Conservation (phyloP, 1,140 invertebrate species). For the Drosophila navojoa region DNA sequence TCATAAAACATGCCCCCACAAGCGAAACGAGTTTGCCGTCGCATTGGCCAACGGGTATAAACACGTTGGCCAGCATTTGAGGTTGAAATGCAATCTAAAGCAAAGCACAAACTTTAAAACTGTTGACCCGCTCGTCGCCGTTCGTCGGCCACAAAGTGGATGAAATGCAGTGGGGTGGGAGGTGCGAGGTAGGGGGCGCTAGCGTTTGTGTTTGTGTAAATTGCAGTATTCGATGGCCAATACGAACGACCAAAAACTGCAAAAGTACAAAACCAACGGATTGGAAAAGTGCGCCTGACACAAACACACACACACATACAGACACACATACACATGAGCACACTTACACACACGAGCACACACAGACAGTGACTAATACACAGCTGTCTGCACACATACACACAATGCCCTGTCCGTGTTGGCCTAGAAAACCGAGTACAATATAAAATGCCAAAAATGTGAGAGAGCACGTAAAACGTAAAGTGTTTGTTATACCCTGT, state of each 20-base stretch:
- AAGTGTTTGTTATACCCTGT: constrained; percentile 36
- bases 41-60: constrained; percentile 54
- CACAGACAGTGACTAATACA: constrained; percentile 4
- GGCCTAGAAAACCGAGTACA: constrained; percentile 32
- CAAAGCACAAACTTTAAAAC: constrained; percentile 33
- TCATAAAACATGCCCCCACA: constrained; percentile 7
- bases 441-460: constrained; percentile 50
- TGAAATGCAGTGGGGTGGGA: constrained; percentile 89
- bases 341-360: background rate
- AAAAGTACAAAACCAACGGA: constrained; percentile 92
- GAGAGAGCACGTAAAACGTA: constrained; percentile 38
- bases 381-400: background rate
- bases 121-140: constrained; percentile 73
- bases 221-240: constrained; percentile 92
- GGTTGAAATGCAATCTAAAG: constrained; percentile 87
- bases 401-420: constrained; percentile 9
- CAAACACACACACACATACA: constrained; percentile 12
- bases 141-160: constrained; percentile 88
- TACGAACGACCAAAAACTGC: constrained; percentile 88
- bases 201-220: constrained; percentile 86
- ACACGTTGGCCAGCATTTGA: constrained; percentile 90
- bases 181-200: constrained; percentile 86
- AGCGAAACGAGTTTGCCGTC: background rate
- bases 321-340: constrained; percentile 5
- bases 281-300: constrained; percentile 76